Evolutionary conservation across 1,140 invertebrate genomes (phyloP).

Genomic region (Coelopa frigida): DNA sequence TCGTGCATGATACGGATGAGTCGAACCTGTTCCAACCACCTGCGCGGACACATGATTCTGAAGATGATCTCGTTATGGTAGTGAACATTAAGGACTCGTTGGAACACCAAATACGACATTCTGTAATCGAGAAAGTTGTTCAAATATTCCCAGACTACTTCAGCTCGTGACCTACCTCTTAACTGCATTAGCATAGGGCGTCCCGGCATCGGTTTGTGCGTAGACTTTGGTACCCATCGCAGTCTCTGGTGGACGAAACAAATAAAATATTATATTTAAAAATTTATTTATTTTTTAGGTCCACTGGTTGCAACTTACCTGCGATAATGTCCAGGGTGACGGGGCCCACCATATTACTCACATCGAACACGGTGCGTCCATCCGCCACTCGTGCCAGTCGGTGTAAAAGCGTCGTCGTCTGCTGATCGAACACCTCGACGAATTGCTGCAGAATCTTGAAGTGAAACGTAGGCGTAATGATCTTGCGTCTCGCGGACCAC

Average conservation of each 20-base stretch:
- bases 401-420: slow-evolving; percentile 51
- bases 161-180: too few relatives aligned
- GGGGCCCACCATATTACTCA: slow-evolving; percentile 23
- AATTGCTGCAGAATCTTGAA: slow-evolving; percentile 77
- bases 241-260: too few relatives aligned
- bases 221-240: slow-evolving; percentile 74
- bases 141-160: too few relatives aligned
- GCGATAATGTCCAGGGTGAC: slow-evolving; percentile 34
- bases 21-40: slow-evolving; percentile 49
- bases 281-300: neutral
- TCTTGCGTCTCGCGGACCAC: slow-evolving; percentile 66
- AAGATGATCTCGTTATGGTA: slow-evolving; percentile 29
- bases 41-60: slow-evolving; percentile 24
- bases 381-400: slow-evolving; percentile 21
- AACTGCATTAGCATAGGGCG: slow-evolving; percentile 64
- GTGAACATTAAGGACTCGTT: slow-evolving; percentile 27
- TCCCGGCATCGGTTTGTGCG: slow-evolving; percentile 60
- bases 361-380: slow-evolving; percentile 22
- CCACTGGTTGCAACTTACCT: slow-evolving; percentile 12
- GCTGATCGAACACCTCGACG: slow-evolving; percentile 60
- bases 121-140: slow-evolving; percentile 18
- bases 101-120: slow-evolving; percentile 26
- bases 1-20: slow-evolving; percentile 57
- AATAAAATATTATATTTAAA: slow-evolving; percentile 49
- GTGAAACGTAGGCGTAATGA: slow-evolving; percentile 78